Base-by-base conservation (phyloP, 2,888 invertebrate genomes). In the Amaurobius ferox region DNA sequence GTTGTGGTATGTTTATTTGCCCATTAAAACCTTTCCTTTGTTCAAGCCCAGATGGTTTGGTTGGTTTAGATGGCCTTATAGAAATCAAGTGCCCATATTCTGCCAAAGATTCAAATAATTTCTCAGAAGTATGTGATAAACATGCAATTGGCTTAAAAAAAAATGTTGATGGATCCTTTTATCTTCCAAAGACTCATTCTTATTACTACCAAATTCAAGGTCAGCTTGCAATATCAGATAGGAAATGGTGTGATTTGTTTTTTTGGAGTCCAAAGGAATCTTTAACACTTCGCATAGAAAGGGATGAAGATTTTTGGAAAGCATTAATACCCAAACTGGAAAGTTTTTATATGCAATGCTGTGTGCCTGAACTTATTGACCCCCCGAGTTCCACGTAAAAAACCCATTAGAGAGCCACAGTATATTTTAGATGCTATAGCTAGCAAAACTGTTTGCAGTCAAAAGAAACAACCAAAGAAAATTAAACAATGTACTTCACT, bases 61-160 rank as follows among this genome's bases (percentile, higher is more conserved):
- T 74, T 13, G 64, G 64, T 29, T 26, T 28, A 2, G 39, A 74
- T 23, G 74, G 74, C 19, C 29, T 74, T 0, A 19, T 74, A n/a
- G 74, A 74, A 40, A 39, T 74, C 19, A 74, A 74, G 28, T 74
- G 74, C 26, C 74, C 74, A 0, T 74, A 39, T 23, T 9, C 64
- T 35, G 61, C 61, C 13, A 6, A 26, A 7, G 13, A 61, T 23
- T 19, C 32, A 5, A n/a, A 29, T 1, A 6, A 71, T 9, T 44
- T 71, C 26, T 11, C 19, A 9, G 26, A 40, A 26, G 13, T 44
- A 26, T 16, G 26, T 19, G 44, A 71, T 28, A 28, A 19, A 23
- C 26, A 35, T 26, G 26, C n/a, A 23, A 71, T 61, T 61, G 61
- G 61, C 61, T 7, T 61, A 1, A 6, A n/a, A 23, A 23, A 26